phyloP scores from a whole-genome alignment of 2,797 vertebrate species.

The Erethizon dorsatum region DNA sequence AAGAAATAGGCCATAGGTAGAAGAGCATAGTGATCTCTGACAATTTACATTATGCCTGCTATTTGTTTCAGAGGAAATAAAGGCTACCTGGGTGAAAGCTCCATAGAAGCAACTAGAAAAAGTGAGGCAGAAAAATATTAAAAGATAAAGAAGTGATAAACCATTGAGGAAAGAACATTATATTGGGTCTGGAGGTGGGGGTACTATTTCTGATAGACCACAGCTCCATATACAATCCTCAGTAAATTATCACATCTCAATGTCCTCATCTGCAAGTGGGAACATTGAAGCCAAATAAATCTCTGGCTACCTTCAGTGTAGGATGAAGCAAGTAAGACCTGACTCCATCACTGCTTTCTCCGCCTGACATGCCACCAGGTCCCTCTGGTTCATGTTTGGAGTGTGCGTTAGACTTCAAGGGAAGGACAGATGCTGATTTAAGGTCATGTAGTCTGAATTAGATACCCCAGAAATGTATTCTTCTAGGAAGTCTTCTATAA shows the following conservation, averaged over 20 bases:
- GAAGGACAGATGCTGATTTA: background rate
- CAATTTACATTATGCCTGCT: background rate
- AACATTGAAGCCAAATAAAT: background rate
- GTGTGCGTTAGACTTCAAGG: background rate
- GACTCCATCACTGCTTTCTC: background rate
- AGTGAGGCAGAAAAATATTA: background rate
- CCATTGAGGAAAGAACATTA: background rate
- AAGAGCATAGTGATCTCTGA: background rate
- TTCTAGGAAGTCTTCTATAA: background rate
- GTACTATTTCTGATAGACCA: background rate
- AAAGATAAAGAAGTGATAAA: background rate
- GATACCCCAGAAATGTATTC: background rate
- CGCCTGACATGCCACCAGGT: rapidly evolving
- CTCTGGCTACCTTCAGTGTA: background rate
- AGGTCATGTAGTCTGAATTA: background rate
- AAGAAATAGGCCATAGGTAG: background rate
- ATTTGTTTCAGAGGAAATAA: background rate
- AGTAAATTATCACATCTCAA: background rate
- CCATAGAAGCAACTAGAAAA: background rate
- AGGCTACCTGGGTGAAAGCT: background rate
- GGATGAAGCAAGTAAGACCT: background rate
- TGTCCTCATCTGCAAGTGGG: background rate
- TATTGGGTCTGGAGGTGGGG: background rate
- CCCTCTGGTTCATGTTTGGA: background rate
- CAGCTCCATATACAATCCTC: background rate